Conservation (phyloP, 92 coral and sea anemone species). For the Porites divaricata region DNA sequence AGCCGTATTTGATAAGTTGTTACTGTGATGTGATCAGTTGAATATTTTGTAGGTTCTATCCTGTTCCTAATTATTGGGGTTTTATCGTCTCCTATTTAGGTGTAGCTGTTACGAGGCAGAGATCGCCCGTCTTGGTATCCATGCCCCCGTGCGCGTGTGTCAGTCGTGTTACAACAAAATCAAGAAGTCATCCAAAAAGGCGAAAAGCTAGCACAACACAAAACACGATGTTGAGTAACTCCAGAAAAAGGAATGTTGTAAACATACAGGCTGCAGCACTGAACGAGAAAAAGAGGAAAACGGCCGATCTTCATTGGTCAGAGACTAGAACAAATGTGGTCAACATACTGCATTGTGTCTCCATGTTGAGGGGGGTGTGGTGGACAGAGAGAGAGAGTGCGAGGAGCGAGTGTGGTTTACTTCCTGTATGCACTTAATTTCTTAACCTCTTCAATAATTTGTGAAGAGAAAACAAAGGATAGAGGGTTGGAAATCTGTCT, state of each 20-base stretch:
- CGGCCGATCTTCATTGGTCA: neutral
- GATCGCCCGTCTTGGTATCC: conserved; percentile 73
- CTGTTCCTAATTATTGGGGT: neutral
- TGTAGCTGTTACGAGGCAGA: conserved; percentile 91
- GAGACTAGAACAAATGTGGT: too few relatives aligned
- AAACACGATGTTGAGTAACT: neutral
- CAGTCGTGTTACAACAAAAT: conserved; percentile 77
- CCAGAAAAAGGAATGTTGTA: neutral
- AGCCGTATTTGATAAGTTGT: neutral
- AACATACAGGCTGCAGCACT: neutral
- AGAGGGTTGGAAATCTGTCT: too few relatives aligned
- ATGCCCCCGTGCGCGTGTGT: conserved; percentile 90
- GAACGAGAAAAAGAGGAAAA: neutral
- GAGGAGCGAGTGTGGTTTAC: too few relatives aligned
- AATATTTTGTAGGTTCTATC: neutral
- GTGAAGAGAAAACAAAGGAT: too few relatives aligned
- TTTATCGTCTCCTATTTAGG: conserved; percentile 31
- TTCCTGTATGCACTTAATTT: too few relatives aligned
- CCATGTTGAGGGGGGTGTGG: too few relatives aligned
- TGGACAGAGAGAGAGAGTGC: too few relatives aligned
- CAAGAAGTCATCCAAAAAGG: conserved; percentile 44
- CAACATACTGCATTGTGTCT: too few relatives aligned
- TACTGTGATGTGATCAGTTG: neutral
- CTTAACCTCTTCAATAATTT: too few relatives aligned
- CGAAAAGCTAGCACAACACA: conserved; percentile 21